phyloP scores from a whole-genome alignment of 1,140 invertebrate species.

The Drosophila truncata region DNA sequence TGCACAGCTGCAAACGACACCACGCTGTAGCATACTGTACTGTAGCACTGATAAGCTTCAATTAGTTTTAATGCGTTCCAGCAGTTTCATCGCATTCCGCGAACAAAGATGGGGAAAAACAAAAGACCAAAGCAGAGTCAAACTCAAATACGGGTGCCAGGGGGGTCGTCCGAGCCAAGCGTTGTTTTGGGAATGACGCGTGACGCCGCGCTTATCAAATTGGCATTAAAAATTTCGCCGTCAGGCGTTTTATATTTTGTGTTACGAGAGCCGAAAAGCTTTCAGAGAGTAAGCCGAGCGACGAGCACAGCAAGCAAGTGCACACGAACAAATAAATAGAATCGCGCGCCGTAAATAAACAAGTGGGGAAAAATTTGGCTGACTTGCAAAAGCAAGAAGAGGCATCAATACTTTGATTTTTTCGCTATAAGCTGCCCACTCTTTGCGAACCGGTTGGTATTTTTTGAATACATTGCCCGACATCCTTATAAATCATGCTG shows the following conservation, averaged over 20 bases:
- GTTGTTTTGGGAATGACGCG: slow-evolving; percentile 27
- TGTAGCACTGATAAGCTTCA: slow-evolving; percentile 21
- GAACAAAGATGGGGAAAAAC: slow-evolving; percentile 5
- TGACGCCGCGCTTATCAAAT: slow-evolving; percentile 45
- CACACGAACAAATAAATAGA: slow-evolving; percentile 22
- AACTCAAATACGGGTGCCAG: neutral
- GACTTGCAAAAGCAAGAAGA: slow-evolving; percentile 40
- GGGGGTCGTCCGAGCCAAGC: slow-evolving; percentile 21
- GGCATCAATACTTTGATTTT: neutral
- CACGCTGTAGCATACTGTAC: neutral
- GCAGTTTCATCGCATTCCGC: slow-evolving; percentile 5
- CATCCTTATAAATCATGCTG: slow-evolving; percentile 48
- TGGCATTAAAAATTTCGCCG: slow-evolving; percentile 38
- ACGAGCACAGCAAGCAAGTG: slow-evolving; percentile 36
- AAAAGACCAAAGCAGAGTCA: neutral
- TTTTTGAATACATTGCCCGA: slow-evolving; percentile 39
- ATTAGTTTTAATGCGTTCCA: slow-evolving; percentile 32
- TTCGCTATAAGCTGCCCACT: neutral
- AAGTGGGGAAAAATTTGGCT: slow-evolving; percentile 29
- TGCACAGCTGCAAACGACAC: slow-evolving; percentile 35
- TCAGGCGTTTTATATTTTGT: slow-evolving; percentile 2
- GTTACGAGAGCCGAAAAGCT: slow-evolving; percentile 16
- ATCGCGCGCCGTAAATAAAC: slow-evolving; percentile 24
- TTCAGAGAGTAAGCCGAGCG: slow-evolving; percentile 7
- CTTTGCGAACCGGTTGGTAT: slow-evolving; percentile 33